Conservation (phyloP, 2,113 vertebrate genomes). For the Amazona vittata region DNA sequence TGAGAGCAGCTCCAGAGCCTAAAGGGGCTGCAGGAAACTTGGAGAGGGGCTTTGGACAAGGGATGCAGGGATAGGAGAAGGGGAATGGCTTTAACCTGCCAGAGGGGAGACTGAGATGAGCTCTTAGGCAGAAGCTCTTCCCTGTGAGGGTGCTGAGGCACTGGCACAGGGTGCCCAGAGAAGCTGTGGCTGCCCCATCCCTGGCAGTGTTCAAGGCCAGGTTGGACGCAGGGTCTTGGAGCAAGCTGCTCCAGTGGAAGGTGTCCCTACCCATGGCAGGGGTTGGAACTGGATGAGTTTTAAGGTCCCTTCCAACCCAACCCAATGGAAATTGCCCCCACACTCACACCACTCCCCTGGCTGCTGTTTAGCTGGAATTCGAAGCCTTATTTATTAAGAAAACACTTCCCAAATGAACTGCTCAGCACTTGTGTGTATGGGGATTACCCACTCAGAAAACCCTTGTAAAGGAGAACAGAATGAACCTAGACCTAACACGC, state of each 20-base stretch:
- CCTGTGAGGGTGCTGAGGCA: too few species aligned
- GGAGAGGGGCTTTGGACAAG: too few species aligned
- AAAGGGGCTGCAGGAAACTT: too few species aligned
- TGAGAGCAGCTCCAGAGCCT: too few species aligned
- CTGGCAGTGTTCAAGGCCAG: too few species aligned
- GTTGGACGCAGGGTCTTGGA: not conserved
- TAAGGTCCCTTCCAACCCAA: not conserved
- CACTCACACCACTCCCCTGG: not conserved
- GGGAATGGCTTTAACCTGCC: too few species aligned
- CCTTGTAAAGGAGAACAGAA: not conserved
- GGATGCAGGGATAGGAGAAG: too few species aligned
- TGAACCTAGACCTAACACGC: not conserved
- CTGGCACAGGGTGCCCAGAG: too few species aligned
- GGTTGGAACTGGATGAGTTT: not conserved
- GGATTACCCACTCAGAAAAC: not conserved
- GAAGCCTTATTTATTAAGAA: not conserved
- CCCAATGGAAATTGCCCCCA: not conserved
- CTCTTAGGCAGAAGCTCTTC: too few species aligned
- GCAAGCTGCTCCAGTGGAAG: not conserved
- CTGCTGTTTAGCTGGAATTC: not conserved
- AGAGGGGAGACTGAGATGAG: too few species aligned
- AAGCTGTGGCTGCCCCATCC: too few species aligned
- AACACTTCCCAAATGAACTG: accelerated
- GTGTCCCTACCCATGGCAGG: too few species aligned
- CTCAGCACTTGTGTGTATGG: not conserved